Conservation (phyloP, 2,113 vertebrate species). For the Nycticryphes semicollaris region DNA sequence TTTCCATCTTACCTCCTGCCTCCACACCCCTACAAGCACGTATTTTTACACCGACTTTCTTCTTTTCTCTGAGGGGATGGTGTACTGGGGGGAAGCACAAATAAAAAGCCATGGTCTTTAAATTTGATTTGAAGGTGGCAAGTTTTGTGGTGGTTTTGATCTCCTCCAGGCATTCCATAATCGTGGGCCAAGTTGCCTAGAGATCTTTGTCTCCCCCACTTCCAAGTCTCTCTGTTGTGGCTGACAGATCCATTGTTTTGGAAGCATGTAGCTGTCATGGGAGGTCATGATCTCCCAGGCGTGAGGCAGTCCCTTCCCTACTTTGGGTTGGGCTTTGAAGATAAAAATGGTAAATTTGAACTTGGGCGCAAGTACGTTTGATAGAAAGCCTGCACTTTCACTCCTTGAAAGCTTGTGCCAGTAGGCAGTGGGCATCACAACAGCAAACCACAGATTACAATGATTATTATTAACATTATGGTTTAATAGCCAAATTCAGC, state of each 20-base stretch:
- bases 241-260: conserved; percentile 68
- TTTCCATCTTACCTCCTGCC: conserved; percentile 42
- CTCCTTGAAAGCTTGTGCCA: not conserved
- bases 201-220: conserved; percentile 68
- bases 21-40: conserved; percentile 36
- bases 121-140: conserved; percentile 63
- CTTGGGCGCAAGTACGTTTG: not conserved
- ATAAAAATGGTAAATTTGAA: conserved; percentile 69
- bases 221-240: conserved; percentile 65
- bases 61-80: conserved; percentile 42
- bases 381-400: not conserved
- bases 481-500: not conserved
- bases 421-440: not conserved
- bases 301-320: conserved; percentile 51
- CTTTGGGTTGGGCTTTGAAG: conserved; percentile 65
- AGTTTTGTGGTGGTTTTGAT: conserved; percentile 69
- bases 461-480: not conserved
- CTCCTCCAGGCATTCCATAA: conserved; percentile 69
- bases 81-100: conserved; percentile 48
- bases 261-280: conserved; percentile 70
- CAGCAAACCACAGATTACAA: not conserved
- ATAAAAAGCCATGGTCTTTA: conserved; percentile 65
- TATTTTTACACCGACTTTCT: conserved; percentile 35
- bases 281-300: conserved; percentile 68
- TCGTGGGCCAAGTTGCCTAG: conserved; percentile 72